phyloP scores from a whole-genome alignment of 2,888 invertebrate species.

The Idaea biselata region DNA sequence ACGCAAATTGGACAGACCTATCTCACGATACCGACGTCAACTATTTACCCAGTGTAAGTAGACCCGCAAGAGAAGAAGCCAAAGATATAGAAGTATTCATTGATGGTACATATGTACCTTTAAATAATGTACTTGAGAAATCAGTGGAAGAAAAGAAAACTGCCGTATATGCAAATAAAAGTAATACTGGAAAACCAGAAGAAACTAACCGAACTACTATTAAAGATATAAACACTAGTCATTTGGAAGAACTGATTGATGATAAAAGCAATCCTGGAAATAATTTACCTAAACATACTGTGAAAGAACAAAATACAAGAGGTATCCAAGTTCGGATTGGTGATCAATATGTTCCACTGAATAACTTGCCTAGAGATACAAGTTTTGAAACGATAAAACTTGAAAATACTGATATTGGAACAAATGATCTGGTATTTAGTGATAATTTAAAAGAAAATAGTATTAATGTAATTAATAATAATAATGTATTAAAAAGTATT shows the following conservation, averaged over 20 bases:
- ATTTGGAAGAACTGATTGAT: neutral
- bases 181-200: neutral
- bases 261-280: neutral
- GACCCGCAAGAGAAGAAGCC: slow-evolving; percentile 45
- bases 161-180: no score
- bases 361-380: neutral
- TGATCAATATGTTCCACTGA: neutral
- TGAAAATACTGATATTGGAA: neutral
- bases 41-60: slow-evolving; percentile 41
- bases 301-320: neutral
- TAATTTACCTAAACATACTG: no score
- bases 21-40: slow-evolving; percentile 68
- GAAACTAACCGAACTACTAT: neutral
- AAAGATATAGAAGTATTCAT: slow-evolving; percentile 52
- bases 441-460: slow-evolving; percentile 6
- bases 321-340: neutral
- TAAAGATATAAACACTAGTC: neutral
- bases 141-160: neutral
- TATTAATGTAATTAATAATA: neutral
- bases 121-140: slow-evolving; percentile 27
- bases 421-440: slow-evolving; percentile 15
- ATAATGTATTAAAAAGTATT: neutral
- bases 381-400: neutral
- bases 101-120: slow-evolving; percentile 47
- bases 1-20: slow-evolving; percentile 52